Conservation (phyloP, 1,140 invertebrate genomes). For the Lasioglossum albipes region DNA sequence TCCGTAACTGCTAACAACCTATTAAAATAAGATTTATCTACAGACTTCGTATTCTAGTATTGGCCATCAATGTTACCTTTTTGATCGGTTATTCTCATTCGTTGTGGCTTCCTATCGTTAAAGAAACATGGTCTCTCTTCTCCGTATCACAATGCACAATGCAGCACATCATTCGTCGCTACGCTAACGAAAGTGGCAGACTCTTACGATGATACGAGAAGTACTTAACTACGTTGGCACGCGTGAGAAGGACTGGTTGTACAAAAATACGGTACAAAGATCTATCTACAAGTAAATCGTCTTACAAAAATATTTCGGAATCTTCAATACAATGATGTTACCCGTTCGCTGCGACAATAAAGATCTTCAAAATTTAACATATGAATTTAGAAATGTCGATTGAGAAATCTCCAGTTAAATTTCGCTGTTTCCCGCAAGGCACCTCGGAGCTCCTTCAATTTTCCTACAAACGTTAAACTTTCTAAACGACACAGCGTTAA, state of each 20-base stretch:
- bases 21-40: slow-evolving; percentile 64
- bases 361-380: slow-evolving; percentile 3
- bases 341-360: slow-evolving; percentile 2
- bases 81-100: slow-evolving; percentile 46
- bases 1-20: slow-evolving; percentile 15
- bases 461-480: slow-evolving; percentile 18
- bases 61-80: slow-evolving; percentile 57
- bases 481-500: slow-evolving; percentile 10
- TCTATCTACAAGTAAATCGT: slow-evolving; percentile 33
- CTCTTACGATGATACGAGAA: slow-evolving; percentile 33
- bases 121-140: background rate
- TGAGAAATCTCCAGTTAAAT: slow-evolving; percentile 9
- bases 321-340: background rate
- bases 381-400: slow-evolving; percentile 27
- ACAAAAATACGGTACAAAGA: slow-evolving; percentile 45
- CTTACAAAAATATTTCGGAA: slow-evolving; percentile 30
- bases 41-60: slow-evolving; percentile 72
- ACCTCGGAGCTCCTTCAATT: slow-evolving; percentile 28
- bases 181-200: slow-evolving; percentile 25
- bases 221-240: slow-evolving; percentile 53
- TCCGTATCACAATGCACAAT: slow-evolving; percentile 74
- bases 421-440: slow-evolving; percentile 39
- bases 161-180: slow-evolving; percentile 56
- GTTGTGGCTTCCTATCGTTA: slow-evolving; percentile 12
- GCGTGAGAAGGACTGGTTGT: slow-evolving; percentile 45